A percentile compares a stretch with the other conserved stretches of the same genome.
These are phyloP conservation scores for Acanthoscelides obtectus DNA, from an alignment of 2,888 invertebrate genomes.

Conservation along the genomic window DNA sequence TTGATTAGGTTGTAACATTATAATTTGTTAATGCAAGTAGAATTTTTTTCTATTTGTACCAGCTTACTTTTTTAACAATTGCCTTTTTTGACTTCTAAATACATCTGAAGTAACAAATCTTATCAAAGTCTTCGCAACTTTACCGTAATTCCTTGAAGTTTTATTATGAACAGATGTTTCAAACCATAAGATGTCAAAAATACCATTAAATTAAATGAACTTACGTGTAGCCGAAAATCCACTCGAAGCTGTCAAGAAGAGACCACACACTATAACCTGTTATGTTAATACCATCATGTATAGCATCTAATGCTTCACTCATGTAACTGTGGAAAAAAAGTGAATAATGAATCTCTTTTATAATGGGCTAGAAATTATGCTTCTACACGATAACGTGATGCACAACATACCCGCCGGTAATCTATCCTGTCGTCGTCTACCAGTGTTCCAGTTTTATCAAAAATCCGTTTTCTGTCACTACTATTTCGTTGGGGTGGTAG, in stretches of 20 bases:
- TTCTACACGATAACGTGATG: slow-evolving; percentile 17
- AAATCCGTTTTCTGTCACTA: slow-evolving; percentile 59
- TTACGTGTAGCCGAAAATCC: slow-evolving; percentile 52
- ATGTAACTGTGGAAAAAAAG: slow-evolving; percentile 22
- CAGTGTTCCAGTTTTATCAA: slow-evolving; percentile 49
- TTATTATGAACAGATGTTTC: no score
- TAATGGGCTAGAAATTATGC: neutral
- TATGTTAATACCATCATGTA: slow-evolving; percentile 43
- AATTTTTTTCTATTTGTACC: no score
- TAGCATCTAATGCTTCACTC: slow-evolving; percentile 33
- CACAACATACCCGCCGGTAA: slow-evolving; percentile 48
- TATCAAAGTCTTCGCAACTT: no score
- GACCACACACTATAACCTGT: slow-evolving; percentile 58
- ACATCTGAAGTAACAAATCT: no score
- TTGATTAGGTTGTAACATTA: no score
- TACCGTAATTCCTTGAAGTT: no score
- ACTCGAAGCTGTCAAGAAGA: slow-evolving; percentile 60
- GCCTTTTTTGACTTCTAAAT: no score
- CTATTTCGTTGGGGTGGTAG: slow-evolving; percentile 55
- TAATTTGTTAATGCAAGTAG: no score
- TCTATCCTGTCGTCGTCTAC: slow-evolving; percentile 54
- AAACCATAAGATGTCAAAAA: neutral
- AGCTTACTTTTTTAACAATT: no score
- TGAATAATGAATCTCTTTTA: slow-evolving; percentile 1
- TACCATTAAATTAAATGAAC: slow-evolving; percentile 20